A percentile compares a stretch with the other conserved stretches of the same genome.
Conservation (phyloP, 2,797 vertebrate species). For the Amazona ochrocephala region DNA sequence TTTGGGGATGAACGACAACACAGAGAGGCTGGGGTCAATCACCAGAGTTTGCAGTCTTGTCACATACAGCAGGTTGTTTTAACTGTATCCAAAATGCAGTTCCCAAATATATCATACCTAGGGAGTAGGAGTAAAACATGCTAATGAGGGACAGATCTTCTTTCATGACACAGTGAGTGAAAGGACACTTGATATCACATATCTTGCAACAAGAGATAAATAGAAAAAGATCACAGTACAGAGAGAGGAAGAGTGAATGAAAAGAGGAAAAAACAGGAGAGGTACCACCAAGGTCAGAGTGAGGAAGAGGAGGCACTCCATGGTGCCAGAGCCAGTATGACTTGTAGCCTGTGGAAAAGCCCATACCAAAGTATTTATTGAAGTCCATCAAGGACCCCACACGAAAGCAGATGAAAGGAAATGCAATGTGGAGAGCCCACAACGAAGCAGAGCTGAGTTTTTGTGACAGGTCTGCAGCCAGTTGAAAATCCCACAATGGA, state of each 20-base stretch:
- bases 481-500: not conserved
- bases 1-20: not conserved
- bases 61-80: not conserved
- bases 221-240: not conserved
- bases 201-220: not conserved
- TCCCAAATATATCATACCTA: not conserved
- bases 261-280: not conserved
- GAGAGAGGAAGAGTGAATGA: not conserved
- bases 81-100: not conserved
- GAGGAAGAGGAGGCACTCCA: not conserved
- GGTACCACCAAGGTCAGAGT: not conserved
- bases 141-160: not conserved
- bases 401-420: not conserved
- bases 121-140: not conserved
- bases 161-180: not conserved
- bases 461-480: not conserved
- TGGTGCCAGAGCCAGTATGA: not conserved
- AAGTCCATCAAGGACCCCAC: not conserved
- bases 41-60: not conserved
- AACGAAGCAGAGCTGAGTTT: not conserved
- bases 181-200: not conserved
- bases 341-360: not conserved
- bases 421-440: not conserved
- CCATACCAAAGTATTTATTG: not conserved
- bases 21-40: not conserved